These are phyloP conservation scores for Diplosoma virens DNA, from an alignment of 23 tunicate species.

Conservation along the genomic window DNA sequence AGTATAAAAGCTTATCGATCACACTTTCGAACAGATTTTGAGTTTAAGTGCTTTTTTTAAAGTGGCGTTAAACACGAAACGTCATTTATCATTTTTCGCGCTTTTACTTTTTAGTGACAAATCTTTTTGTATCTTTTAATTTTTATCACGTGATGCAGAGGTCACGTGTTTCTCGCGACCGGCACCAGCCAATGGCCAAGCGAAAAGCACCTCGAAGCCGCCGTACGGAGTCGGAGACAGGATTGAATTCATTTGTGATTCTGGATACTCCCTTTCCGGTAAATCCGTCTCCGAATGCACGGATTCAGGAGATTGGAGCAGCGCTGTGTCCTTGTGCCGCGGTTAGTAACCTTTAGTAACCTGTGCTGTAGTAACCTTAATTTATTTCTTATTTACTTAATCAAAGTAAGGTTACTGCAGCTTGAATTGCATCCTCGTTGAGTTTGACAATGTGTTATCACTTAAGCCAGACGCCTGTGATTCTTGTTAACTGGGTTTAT, in stretches of 20 bases:
- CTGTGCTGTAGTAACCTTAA: background rate
- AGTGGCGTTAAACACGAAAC: too few relatives aligned
- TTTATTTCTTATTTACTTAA: too few relatives aligned
- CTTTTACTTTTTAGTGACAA: background rate
- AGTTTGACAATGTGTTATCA: too few relatives aligned
- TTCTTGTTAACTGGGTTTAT: too few relatives aligned
- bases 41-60: too few relatives aligned
- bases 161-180: slow-evolving; percentile 21
- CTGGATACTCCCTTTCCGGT: slow-evolving; percentile 35
- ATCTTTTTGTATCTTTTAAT: too few relatives aligned
- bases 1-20: slow-evolving; percentile 11
- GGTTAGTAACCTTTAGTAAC: background rate
- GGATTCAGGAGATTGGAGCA: slow-evolving; percentile 34
- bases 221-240: slow-evolving; percentile 24
- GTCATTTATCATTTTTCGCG: too few relatives aligned
- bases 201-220: background rate
- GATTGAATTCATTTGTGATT: slow-evolving; percentile 23
- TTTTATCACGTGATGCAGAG: background rate
- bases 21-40: too few relatives aligned
- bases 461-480: too few relatives aligned
- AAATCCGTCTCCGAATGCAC: background rate
- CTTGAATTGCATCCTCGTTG: too few relatives aligned
- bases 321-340: slow-evolving; percentile 13
- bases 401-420: too few relatives aligned
- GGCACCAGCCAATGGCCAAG: slow-evolving; percentile 19